Evolutionary conservation across 2,113 vertebrate species (phyloP), one percentile per base, ranked within the genome.

Genomic region (Bothrops jararaca): DNA sequence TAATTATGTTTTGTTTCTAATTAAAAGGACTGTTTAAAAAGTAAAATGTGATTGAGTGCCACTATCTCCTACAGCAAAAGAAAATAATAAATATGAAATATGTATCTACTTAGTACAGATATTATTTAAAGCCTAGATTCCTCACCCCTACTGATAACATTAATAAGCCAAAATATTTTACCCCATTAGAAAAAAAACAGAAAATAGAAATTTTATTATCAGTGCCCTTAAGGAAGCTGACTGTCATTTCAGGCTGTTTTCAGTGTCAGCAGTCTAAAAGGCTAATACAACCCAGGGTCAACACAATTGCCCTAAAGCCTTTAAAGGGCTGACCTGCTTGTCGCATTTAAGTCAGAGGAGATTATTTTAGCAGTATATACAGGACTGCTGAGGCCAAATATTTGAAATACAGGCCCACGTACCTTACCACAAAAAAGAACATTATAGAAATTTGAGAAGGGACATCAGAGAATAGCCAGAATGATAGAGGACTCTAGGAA

Each of bases 241-340:
- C 90, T 0, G 1, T 95, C 95, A 95, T 89, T 95, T 95, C 92
- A 95, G 80, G 9, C 92, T 86, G 85, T 85, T 95, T 50, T 92
- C 0, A 0, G 53, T 93, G 90, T 93, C 94, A 95, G 94, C 69
- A 94, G 94, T 91, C 80, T 90, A 50, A 93, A 92, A 91, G 85
- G 89, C 85, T 90, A 92, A 1, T 0, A 93, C 91, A 94, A 93
- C n/a, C 94, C 0, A 86, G 94, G 93, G 94, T 93, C 94, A 96
- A 94, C 93, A 64, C 0, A 23, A 95, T 92, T 39, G 2, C 94
- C 93, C 95, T 90, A 94, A 91, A 96, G 96, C 94, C 90, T 94
- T 94, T 94, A 92, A 92, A 96, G 96, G 91, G 8, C 94, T 95
- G 94, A 95, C 93, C 93, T 94, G 95, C 93, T 96, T 94, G 93